Evolutionary conservation across 2,888 invertebrate species (phyloP), one percentile per base, ranked within the genome.

Genomic region (Automeris io): DNA sequence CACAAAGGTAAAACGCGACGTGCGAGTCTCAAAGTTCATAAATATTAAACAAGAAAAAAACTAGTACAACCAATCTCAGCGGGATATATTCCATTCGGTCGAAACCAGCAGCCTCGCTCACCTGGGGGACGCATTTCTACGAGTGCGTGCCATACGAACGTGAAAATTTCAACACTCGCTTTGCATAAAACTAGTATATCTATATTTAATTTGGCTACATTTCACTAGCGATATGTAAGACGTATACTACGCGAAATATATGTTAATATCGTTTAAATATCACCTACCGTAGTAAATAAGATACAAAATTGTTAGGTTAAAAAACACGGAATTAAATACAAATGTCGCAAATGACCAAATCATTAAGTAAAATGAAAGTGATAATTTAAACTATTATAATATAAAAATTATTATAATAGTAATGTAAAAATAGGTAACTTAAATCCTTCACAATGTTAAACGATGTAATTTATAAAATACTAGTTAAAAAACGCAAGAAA

Each of bases 1-100:
- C 59, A 70, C 61, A 63, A 69, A 77, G 70, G 70, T 77, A 68
- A 58, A 74, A 72, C 55, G 58, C 61, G 68, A 70, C 70, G 66
- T 66, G 67, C 70, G 69, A 69, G 70, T 65, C 64, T 61, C 61
- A 61, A 59, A 70, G 67, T 74, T 77, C 74, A 76, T 80, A 82
- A 80, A 81, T 80, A 82, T 80, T 81, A 76, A 81, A 75, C 61
- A 70, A 75, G 70, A 71, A 59, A 62, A 73, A 70, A 81, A 77
- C 71, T 76, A 74, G 70, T 64, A 61, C 57, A 66, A 69, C 70
- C 74, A 80, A 83, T 83, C 80, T 82, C 76, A 58, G 67, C 66
- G 69, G 73, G 64, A 61, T 47, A 70, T 65, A 69, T 71, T 75
- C 72, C 70, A 76, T 76, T 76, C 67, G 74, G 70, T 61, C 65